These are phyloP conservation scores for Dolichallabes microphthalmus DNA, from an alignment of 2,113 vertebrate species.

Conservation along the genomic window DNA sequence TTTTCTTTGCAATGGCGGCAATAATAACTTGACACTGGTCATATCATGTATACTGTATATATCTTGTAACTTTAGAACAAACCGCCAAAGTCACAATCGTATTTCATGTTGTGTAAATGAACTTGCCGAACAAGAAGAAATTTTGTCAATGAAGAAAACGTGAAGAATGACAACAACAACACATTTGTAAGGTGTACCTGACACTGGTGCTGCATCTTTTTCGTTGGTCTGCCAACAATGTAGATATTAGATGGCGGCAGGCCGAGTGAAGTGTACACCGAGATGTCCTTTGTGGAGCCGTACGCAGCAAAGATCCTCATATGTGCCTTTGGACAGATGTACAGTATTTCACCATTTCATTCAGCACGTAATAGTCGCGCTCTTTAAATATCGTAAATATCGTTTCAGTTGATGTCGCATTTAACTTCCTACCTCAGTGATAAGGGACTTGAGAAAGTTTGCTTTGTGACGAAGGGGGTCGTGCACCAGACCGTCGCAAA, in stretches of 20 bases:
- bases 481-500: constrained; percentile 95
- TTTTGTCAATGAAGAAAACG: neutral
- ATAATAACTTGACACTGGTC: no score
- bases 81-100: neutral
- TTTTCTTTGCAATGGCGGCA: no score
- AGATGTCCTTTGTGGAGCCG: constrained; percentile 96
- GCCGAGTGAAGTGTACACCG: constrained; percentile 88
- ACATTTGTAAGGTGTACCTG: constrained; percentile 75
- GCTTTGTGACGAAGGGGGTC: constrained; percentile 96
- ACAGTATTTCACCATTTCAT: neutral
- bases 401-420: no score
- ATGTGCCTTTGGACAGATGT: constrained; percentile 75
- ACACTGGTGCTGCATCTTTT: constrained; percentile 94
- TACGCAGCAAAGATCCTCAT: constrained; percentile 93
- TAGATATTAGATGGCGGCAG: constrained; percentile 91
- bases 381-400: neutral
- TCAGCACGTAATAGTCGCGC: neutral
- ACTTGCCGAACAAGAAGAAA: neutral
- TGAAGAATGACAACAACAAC: neutral
- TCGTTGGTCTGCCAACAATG: constrained; percentile 92
- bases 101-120: neutral
- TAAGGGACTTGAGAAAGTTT: constrained; percentile 92
- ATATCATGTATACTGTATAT: no score
- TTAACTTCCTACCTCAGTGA: constrained; percentile 76
- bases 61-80: neutral